Conservation (phyloP, 2,797 vertebrate species). For the Emys orbicularis region DNA sequence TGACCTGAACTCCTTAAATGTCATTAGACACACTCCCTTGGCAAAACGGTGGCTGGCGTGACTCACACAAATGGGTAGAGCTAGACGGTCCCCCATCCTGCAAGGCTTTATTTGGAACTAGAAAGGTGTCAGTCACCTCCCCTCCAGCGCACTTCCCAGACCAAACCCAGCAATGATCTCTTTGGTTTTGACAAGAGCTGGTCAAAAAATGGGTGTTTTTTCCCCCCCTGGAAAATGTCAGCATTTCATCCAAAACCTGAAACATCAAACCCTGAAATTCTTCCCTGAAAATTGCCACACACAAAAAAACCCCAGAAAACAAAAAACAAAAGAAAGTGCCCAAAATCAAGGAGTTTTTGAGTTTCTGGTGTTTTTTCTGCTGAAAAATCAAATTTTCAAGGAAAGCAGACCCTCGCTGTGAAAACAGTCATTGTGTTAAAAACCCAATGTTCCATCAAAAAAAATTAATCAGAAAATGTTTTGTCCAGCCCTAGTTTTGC, state of each 20-base stretch:
- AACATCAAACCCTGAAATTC: constrained; percentile 68
- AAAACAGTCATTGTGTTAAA: constrained; percentile 37
- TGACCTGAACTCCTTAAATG: constrained; percentile 45
- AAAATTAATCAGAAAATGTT: neutral
- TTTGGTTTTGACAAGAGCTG: constrained; percentile 66
- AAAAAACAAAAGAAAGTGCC: neutral
- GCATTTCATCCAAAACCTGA: constrained; percentile 58
- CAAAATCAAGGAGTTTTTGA: constrained; percentile 22
- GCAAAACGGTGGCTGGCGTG: neutral
- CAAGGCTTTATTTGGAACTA: constrained; percentile 38
- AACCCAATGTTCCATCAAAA: neutral
- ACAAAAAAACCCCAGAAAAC: neutral
- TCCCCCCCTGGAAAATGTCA: constrained; percentile 60
- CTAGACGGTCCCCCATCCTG: constrained; percentile 23
- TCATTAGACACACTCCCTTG: constrained; percentile 8
- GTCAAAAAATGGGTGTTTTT: constrained; percentile 69
- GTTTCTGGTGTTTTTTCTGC: constrained; percentile 24
- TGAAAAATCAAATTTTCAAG: neutral
- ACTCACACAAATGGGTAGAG: constrained; percentile 40
- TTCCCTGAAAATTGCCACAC: constrained; percentile 61
- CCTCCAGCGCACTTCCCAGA: constrained; percentile 62
- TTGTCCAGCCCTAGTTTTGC: constrained; percentile 1
- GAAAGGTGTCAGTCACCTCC: constrained; percentile 57
- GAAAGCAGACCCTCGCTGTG: neutral
- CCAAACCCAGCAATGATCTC: constrained; percentile 61